These are phyloP conservation scores for Vultur gryphus DNA, from an alignment of 2,797 vertebrate species.

Conservation along the genomic window DNA sequence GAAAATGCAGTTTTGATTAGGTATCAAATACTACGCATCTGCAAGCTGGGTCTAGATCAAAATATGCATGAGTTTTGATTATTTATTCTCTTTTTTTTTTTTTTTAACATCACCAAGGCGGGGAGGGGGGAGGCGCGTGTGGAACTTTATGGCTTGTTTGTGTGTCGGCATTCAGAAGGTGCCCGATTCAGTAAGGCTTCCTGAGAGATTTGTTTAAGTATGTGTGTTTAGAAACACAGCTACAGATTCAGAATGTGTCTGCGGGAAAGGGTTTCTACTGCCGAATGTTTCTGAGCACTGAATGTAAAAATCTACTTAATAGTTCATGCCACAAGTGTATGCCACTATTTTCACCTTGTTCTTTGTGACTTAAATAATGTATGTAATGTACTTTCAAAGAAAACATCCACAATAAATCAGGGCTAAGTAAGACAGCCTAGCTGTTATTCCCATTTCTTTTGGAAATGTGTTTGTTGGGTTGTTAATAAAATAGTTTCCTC, in stretches of 20 bases:
- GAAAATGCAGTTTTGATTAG: not conserved
- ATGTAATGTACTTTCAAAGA: not conserved
- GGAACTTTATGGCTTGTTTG: not conserved
- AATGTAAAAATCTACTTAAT: not conserved
- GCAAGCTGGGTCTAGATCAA: not conserved
- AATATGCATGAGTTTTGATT: not conserved
- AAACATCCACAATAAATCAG: not conserved
- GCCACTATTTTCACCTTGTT: not conserved
- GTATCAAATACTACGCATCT: not conserved
- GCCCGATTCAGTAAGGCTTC: not conserved
- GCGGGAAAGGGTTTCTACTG: not conserved
- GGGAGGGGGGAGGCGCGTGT: too few species aligned
- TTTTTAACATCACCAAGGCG: not conserved
- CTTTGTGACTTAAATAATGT: not conserved
- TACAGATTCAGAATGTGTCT: not conserved
- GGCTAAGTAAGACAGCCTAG: not conserved
- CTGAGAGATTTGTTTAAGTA: not conserved
- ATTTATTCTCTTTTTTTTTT: not conserved
- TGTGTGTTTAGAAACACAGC: not conserved
- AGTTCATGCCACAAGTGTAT: not conserved
- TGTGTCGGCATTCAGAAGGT: not conserved
- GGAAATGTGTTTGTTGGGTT: not conserved
- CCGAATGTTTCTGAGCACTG: not conserved
- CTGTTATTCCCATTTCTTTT: not conserved
- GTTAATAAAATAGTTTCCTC: not conserved